Evolutionary conservation across 1,140 invertebrate species (phyloP), one percentile per base, ranked within the genome.

Genomic region (Ostrea denselamellosa): DNA sequence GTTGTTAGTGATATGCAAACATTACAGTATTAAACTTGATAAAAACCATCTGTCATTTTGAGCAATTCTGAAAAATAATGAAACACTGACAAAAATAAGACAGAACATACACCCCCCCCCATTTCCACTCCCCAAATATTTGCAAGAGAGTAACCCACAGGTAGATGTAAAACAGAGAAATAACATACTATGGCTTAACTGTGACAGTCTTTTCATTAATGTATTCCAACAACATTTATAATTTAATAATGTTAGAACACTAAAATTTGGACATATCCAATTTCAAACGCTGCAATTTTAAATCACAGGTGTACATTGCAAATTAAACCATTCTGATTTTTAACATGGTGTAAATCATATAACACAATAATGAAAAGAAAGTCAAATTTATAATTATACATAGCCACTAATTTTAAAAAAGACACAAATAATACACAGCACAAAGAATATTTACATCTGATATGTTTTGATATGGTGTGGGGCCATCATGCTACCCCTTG

Each of bases 381-480:
- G 25, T 34, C 28, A 77, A 5, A 34, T 28, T 17, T 34, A 77
- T 12, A 10, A 25, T 28, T 28, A 34, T 28, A 25, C 65, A 71
- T 17, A 8, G 3, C n/a, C 68, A 34, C 14, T 28, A 14, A 34
- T 4, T 19, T 19, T 62, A 62, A 62, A 22, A 25, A 77, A 77
- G 17, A 62, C 56, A 77, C 28, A 77, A 28, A 77, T 28, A 28
- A 77, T 25, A 77, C 28, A 34, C 68, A 77, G 22, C 68, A 77
- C 9, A 34, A 77, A 77, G 68, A 77, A 77, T 77, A 77, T 77
- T 44, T 77, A 77, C 68, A 77, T 34, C 68, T 77, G 68, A 77
- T 77, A 77, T 77, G 68, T 77, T 77, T 77, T 34, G 68, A 77
- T 77, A 77, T 77, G 68, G 68, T 77, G 68, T 77, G 28, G 25